Conservation (phyloP, 2,797 vertebrate species). For the Silurus lanzhouensis region DNA sequence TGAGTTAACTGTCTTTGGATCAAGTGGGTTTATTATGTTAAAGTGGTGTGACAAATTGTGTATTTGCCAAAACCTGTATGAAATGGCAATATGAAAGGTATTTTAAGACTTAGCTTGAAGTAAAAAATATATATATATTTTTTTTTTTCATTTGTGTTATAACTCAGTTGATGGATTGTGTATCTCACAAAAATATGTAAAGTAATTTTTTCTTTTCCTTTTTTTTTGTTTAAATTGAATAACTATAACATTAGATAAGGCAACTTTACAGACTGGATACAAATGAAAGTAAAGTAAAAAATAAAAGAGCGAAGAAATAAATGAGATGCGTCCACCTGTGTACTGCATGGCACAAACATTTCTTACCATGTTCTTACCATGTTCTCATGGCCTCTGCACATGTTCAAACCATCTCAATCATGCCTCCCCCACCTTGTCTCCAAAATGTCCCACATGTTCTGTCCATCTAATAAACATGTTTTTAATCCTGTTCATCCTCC, state of each 20-base stretch:
- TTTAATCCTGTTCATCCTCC: no score
- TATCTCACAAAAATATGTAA: neutral
- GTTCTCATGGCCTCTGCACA: no score
- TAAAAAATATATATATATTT: neutral
- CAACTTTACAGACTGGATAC: neutral
- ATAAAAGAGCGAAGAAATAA: neutral
- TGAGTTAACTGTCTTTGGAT: neutral
- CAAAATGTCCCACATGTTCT: no score
- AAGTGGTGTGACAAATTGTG: neutral
- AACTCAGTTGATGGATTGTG: neutral
- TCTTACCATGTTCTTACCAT: neutral
- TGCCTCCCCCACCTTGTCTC: no score
- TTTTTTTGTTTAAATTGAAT: neutral
- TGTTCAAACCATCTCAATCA: no score
- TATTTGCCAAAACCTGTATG: neutral
- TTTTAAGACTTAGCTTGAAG: neutral
- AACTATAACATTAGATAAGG: neutral
- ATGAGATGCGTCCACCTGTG: neutral
- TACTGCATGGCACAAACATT: neutral
- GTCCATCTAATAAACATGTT: no score
- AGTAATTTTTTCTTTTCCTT: neutral
- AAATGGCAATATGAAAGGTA: neutral
- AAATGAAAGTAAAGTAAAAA: neutral
- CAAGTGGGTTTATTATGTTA: neutral
- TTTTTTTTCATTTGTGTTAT: neutral